Evolutionary conservation across 2,113 vertebrate genomes (phyloP), one percentile per base, ranked within the genome.

Genomic region (Semicossyphus pulcher): DNA sequence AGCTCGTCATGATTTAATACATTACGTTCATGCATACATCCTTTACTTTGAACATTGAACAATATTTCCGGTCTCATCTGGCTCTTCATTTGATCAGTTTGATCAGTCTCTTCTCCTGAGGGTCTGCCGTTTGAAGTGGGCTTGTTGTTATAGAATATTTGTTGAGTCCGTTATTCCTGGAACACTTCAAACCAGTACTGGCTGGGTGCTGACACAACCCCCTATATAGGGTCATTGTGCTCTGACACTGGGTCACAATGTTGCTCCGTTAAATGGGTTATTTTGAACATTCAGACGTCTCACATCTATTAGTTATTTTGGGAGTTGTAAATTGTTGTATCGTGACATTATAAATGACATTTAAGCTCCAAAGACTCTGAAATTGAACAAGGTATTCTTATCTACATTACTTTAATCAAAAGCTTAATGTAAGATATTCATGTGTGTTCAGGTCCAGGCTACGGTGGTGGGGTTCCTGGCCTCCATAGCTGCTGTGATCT

Each of bases 401-500:
- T 9, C 2, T 34, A 18, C 10, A 45, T 41, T 20, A 20, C 26
- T 69, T 28, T 34, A 39, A 54, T 34, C 25, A 3, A 37, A 31
- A 57, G 18, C 15, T 1, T 14, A 36, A 20, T 20, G 6, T n/a
- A n/a, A n/a, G n/a, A n/a, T n/a, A 34, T 81, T 29, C 78, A 34
- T 68, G 45, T 76, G 41, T 79, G 47, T 73, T 28, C 91, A 99
- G 97, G 98, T 99, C 66, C 98, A 99, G 90, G 97, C 97, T 77
- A 99, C 97, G 0, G 97, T 99, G 78, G 97, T 99, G 45, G 98
- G 97, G 7, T 99, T 99, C 91, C 93, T 99, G 90, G 97, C 97
- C 2, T 98, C 98, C 1, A 96, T 99, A 0, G 97, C 97, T 15
- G 98, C 98, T 0, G 97, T 99, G 56, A 93, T 97, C 86, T 99